Percentiles rank a stretch among this genome's conserved stretches.
Evolutionary conservation across 2,888 invertebrate genomes (phyloP).

Genomic region (Eupithecia pulchellata): DNA sequence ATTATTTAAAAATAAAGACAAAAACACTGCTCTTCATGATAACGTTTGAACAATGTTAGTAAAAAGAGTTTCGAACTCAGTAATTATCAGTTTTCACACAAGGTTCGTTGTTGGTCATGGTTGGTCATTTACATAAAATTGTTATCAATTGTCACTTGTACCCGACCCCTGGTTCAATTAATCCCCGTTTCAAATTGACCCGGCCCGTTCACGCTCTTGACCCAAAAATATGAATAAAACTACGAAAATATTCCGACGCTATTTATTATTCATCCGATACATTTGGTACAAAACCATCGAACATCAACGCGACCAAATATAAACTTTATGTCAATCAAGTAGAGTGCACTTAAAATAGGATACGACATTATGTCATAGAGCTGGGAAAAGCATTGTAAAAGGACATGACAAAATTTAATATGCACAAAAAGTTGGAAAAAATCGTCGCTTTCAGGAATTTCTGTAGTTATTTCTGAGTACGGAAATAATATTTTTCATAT

Average conservation of each 20-base stretch:
- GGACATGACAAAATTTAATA: background rate
- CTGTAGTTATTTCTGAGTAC: background rate
- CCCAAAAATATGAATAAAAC: slow-evolving; percentile 31
- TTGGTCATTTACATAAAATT: no score
- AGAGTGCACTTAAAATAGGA: slow-evolving; percentile 25
- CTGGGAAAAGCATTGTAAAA: background rate
- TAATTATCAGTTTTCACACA: no score
- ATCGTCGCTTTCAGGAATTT: background rate
- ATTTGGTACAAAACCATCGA: slow-evolving; percentile 13
- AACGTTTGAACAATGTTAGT: no score
- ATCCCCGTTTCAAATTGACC: slow-evolving; percentile 15
- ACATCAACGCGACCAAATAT: slow-evolving; percentile 22
- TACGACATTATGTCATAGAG: slow-evolving; percentile 11
- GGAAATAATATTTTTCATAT: background rate
- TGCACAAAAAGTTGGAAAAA: background rate
- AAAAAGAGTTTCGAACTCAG: no score
- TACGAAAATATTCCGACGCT: slow-evolving; percentile 11
- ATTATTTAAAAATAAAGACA: no score
- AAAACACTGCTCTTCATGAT: no score
- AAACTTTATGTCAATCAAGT: slow-evolving; percentile 25
- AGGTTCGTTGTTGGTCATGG: no score
- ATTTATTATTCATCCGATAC: slow-evolving; percentile 31
- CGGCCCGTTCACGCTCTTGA: slow-evolving; percentile 23
- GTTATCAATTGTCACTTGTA: background rate
- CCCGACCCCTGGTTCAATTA: background rate